Evolutionary conservation across 2,113 vertebrate genomes (phyloP).

Genomic region (Terrapene triunguis): DNA sequence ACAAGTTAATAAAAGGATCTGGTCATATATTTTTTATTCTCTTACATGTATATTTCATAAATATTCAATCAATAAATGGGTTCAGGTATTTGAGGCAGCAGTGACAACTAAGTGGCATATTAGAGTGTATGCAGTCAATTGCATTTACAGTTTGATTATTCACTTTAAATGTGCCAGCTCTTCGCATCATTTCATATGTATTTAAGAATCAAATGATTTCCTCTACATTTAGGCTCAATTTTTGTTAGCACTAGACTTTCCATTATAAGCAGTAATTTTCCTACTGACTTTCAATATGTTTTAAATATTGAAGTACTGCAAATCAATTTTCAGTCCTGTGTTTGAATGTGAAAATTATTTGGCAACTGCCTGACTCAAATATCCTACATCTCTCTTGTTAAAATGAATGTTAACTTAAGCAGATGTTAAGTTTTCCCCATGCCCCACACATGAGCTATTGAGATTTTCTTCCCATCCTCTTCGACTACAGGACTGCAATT

Average conservation of each 20-base stretch:
- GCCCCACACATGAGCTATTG: not conserved
- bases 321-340: not conserved
- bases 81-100: constrained; percentile 8
- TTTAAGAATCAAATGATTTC: not conserved
- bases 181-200: not conserved
- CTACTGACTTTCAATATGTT: not conserved
- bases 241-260: not conserved
- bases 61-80: not conserved
- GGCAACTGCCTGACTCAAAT: not conserved
- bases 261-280: not conserved
- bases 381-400: not conserved
- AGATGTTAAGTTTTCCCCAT: not conserved
- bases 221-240: not conserved
- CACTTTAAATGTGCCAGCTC: not conserved
- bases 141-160: not conserved
- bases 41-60: not conserved
- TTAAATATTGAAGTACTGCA: constrained; percentile 5
- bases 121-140: not conserved
- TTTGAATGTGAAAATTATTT: constrained; percentile 14
- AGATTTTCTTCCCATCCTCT: not conserved
- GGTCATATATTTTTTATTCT: not conserved
- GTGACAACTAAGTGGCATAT: not conserved
- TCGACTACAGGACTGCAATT: constrained; percentile 21
- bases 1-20: not conserved
- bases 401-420: not conserved